Evolutionary conservation across 2,888 invertebrate species (phyloP).

Genomic region (Oscheius myriophilus): DNA sequence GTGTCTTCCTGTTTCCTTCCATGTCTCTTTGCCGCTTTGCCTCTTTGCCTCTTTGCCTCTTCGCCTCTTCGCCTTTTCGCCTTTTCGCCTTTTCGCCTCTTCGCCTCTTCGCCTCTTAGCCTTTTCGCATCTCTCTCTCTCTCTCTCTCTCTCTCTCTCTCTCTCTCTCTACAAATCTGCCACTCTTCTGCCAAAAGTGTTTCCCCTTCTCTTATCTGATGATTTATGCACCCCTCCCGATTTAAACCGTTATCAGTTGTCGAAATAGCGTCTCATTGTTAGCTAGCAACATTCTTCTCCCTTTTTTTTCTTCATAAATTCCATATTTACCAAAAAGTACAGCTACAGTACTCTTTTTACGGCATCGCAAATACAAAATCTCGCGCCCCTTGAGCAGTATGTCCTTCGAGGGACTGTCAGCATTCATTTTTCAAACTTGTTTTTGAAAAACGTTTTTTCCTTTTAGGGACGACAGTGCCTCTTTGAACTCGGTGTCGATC

Average conservation of each 20-base stretch:
- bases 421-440: background rate
- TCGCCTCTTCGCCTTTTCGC: background rate
- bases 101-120: background rate
- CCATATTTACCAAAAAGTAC: background rate
- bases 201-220: slow-evolving; percentile 17
- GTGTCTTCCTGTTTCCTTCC: background rate
- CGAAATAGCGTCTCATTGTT: slow-evolving; percentile 9
- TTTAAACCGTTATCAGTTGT: slow-evolving; percentile 9
- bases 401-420: background rate
- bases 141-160: slow-evolving; percentile 12
- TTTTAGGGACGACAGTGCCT: slow-evolving; percentile 53
- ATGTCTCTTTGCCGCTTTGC: too few species aligned
- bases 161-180: background rate
- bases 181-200: slow-evolving; percentile 6
- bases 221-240: too few species aligned
- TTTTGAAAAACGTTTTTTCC: background rate
- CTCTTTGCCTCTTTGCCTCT: too few species aligned
- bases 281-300: background rate
- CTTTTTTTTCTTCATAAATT: too few species aligned
- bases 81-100: background rate
- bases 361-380: too few species aligned
- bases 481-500: slow-evolving; percentile 52
- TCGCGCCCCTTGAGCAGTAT: slow-evolving; percentile 16
- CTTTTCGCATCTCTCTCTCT: slow-evolving; percentile 4
- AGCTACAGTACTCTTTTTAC: too few species aligned